phyloP scores from a whole-genome alignment of 2,797 vertebrate species.

The Malacoctenus gilli region DNA sequence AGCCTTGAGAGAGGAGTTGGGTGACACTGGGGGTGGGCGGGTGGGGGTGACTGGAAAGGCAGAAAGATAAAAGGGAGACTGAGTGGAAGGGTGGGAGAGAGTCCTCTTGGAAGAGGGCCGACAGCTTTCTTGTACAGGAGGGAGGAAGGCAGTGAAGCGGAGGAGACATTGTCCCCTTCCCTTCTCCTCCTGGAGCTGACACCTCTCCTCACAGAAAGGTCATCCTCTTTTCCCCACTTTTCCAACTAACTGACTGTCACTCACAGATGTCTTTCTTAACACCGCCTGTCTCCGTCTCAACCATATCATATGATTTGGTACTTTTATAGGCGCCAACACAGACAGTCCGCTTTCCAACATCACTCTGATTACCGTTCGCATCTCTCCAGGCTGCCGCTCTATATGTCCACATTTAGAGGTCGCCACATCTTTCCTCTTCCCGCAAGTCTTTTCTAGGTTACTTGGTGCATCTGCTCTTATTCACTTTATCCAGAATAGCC shows the following conservation, averaged over 20 bases:
- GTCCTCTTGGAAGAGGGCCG: slow-evolving; percentile 61
- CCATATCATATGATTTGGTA: slow-evolving; percentile 22
- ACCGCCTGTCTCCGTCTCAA: slow-evolving; percentile 25
- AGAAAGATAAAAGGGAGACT: slow-evolving; percentile 48
- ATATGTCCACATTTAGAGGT: background rate
- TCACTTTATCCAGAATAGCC: no score
- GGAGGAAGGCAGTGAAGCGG: slow-evolving; percentile 64
- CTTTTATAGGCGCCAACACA: slow-evolving; percentile 20
- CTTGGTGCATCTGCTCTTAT: no score
- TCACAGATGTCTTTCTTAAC: slow-evolving; percentile 55
- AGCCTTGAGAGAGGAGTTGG: background rate
- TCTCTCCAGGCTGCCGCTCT: background rate
- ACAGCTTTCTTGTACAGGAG: slow-evolving; percentile 61
- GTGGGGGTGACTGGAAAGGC: slow-evolving; percentile 43
- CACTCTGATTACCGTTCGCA: slow-evolving; percentile 18
- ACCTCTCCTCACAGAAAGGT: slow-evolving; percentile 60
- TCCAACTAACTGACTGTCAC: slow-evolving; percentile 60
- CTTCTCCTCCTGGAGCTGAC: slow-evolving; percentile 61
- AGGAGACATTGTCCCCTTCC: slow-evolving; percentile 59
- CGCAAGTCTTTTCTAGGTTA: no score
- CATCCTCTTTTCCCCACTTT: slow-evolving; percentile 46
- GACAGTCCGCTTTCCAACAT: background rate
- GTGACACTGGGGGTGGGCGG: slow-evolving; percentile 33
- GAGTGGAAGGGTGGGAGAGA: slow-evolving; percentile 51
- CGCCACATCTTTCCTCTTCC: background rate